Evolutionary conservation across 2,888 invertebrate genomes (phyloP).

Genomic region (Sisyra nigra): DNA sequence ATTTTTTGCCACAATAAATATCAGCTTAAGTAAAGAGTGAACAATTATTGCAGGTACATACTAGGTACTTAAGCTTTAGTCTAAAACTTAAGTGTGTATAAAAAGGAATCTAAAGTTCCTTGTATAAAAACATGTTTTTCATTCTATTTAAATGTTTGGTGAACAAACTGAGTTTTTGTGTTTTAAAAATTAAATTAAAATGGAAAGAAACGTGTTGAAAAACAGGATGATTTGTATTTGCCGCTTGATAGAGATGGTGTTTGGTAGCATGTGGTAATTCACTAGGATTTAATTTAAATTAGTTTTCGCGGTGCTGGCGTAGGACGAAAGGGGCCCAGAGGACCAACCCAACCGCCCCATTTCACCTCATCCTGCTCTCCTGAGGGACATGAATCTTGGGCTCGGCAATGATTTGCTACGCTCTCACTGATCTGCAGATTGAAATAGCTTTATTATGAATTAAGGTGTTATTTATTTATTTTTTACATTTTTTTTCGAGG

Average conservation of each 20-base stretch:
- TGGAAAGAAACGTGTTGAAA: too few relatives aligned
- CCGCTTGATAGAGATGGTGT: conserved; percentile 15
- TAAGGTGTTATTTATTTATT: conserved; percentile 1
- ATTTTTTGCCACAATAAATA: too few relatives aligned
- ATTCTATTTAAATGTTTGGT: too few relatives aligned
- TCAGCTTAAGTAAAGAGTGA: too few relatives aligned
- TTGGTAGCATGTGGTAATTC: conserved; percentile 37
- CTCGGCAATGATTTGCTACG: neutral
- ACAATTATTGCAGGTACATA: too few relatives aligned
- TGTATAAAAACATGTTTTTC: too few relatives aligned
- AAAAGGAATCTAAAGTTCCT: too few relatives aligned
- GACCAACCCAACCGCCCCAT: neutral
- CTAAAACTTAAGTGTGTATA: too few relatives aligned
- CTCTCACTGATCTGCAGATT: neutral
- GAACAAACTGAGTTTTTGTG: too few relatives aligned
- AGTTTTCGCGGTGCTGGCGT: conserved; percentile 34
- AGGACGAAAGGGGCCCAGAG: neutral
- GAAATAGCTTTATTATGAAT: conserved; percentile 1
- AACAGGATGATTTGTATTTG: conserved; percentile 8
- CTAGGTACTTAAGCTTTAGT: too few relatives aligned
- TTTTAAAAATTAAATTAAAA: too few relatives aligned
- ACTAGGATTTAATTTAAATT: conserved; percentile 63
- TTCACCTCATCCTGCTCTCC: neutral
- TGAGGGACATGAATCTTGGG: conserved; percentile 1
- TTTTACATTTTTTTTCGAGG: neutral